Conservation (phyloP, 2,888 invertebrate species). For the Operophtera brumata region DNA sequence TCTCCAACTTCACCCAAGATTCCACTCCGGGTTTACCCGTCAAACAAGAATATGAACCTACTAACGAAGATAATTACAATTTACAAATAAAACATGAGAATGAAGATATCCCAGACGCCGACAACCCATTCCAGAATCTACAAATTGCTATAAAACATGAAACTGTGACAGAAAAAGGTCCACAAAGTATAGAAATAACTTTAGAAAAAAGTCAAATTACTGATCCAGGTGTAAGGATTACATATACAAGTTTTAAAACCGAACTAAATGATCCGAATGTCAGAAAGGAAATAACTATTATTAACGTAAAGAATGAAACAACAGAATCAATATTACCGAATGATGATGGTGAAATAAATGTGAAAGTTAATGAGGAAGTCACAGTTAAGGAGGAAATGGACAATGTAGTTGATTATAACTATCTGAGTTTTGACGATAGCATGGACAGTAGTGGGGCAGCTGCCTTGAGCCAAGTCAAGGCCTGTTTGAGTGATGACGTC, state of each 20-base stretch:
- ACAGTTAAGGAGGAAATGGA: constrained; percentile 54
- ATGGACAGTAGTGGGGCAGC: constrained; percentile 64
- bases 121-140: constrained; percentile 41
- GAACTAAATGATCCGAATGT: background rate
- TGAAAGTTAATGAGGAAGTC: constrained; percentile 31
- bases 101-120: constrained; percentile 32
- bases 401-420: constrained; percentile 54
- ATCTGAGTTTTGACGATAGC: constrained; percentile 61
- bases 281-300: constrained; percentile 12
- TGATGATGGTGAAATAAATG: constrained; percentile 25
- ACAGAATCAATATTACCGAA: constrained; percentile 21
- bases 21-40: constrained; percentile 1
- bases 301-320: constrained; percentile 18
- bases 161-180: constrained; percentile 16
- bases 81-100: constrained; percentile 36
- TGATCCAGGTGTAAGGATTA: too few species aligned
- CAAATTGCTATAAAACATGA: constrained; percentile 45
- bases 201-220: too few species aligned
- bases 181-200: constrained; percentile 29
- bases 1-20: constrained; percentile 2
- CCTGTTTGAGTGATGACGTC: constrained; percentile 60
- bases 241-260: constrained; percentile 1
- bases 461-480: constrained; percentile 64
- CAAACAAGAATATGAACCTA: constrained; percentile 25
- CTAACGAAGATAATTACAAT: constrained; percentile 21